These are phyloP conservation scores for Caenorhabditis inopinata DNA, from an alignment of 1,140 invertebrate species.

Conservation along the genomic window DNA sequence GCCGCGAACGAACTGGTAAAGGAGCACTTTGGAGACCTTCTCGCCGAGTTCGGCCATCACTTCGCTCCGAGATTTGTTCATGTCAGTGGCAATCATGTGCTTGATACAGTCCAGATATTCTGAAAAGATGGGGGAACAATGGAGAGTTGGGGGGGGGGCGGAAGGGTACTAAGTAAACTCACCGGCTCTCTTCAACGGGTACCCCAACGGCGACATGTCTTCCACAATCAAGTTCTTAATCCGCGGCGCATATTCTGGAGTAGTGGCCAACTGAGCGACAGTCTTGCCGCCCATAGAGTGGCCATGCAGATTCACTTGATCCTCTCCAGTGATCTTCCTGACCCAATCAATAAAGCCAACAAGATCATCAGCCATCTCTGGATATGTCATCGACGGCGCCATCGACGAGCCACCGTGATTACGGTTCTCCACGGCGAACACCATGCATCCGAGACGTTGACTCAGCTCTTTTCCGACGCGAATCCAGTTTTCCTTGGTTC, in stretches of 20 bases:
- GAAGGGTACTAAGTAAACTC: too few relatives aligned
- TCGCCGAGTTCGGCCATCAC: constrained; percentile 11
- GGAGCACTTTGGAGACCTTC: constrained; percentile 20
- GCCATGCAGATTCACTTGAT: neutral
- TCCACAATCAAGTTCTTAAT: constrained; percentile 18
- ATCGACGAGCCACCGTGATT: neutral
- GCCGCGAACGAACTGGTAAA: neutral
- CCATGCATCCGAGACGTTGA: constrained; percentile 24
- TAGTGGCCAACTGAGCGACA: neutral
- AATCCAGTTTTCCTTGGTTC: constrained; percentile 18
- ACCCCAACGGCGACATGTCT: constrained; percentile 5
- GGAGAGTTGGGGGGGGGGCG: too few relatives aligned
- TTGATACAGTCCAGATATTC: constrained; percentile 20
- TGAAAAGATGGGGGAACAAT: neutral
- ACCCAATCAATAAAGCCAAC: constrained; percentile 18
- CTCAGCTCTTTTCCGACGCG: neutral
- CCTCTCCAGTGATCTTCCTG: constrained; percentile 14
- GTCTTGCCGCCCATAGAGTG: constrained; percentile 7
- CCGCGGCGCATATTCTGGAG: neutral
- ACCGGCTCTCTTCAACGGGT: constrained; percentile 24
- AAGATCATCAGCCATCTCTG: neutral
- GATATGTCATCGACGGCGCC: neutral
- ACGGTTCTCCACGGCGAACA: constrained; percentile 14
- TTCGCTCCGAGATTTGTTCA: neutral
- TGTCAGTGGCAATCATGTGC: constrained; percentile 10